A percentile compares a stretch with the other conserved stretches of the same genome.
Evolutionary conservation across 2,797 vertebrate genomes (phyloP).

Genomic region (Hemitrygon akajei): DNA sequence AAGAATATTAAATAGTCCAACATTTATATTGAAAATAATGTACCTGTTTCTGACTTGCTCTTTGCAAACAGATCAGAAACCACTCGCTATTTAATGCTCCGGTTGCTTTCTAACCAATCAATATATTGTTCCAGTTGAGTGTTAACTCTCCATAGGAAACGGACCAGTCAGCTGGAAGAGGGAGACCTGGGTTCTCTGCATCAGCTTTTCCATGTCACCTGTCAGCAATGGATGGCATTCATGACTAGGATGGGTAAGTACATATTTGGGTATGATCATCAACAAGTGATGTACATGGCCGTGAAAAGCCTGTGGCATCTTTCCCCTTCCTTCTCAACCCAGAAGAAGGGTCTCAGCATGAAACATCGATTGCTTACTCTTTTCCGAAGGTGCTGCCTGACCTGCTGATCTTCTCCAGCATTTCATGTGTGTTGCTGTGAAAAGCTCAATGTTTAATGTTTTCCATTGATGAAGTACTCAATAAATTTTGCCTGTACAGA

Average conservation of each 20-base stretch:
- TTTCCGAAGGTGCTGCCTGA: too few relatives aligned
- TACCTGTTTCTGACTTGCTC: too few relatives aligned
- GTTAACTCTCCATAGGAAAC: constrained; percentile 59
- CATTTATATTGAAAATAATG: not conserved
- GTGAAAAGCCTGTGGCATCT: not conserved
- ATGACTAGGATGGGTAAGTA: constrained; percentile 78
- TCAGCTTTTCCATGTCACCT: constrained; percentile 66
- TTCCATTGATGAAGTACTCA: not conserved
- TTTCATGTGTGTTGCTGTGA: too few relatives aligned
- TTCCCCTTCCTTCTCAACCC: too few relatives aligned
- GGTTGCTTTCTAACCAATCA: not conserved
- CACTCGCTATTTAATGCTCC: not conserved
- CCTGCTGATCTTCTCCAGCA: too few relatives aligned
- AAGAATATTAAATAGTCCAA: not conserved
- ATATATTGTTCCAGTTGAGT: not conserved
- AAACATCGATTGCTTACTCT: too few relatives aligned
- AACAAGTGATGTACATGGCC: not conserved
- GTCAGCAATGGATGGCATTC: constrained; percentile 79
- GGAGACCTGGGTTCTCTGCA: constrained; percentile 80
- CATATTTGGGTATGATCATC: not conserved
- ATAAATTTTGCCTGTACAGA: not conserved
- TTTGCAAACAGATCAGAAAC: not conserved
- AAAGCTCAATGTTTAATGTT: not conserved
- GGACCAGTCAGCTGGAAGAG: constrained; percentile 76
- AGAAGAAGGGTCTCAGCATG: too few relatives aligned